Conservation (phyloP, 2,888 invertebrate species). For the Limenitis camilla region DNA sequence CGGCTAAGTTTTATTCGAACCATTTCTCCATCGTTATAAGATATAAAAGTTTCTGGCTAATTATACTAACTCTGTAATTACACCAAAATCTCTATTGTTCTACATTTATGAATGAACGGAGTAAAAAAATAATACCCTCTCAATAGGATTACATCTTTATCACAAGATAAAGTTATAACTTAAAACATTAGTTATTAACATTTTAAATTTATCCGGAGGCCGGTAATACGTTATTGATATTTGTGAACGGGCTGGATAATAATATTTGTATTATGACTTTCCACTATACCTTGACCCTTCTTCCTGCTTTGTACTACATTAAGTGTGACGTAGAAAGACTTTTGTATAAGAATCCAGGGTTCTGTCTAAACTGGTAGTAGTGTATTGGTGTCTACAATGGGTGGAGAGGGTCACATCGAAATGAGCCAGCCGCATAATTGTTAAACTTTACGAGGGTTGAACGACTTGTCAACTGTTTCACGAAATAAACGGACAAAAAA, state of each 20-base stretch:
- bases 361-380: slow-evolving; percentile 39
- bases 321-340: slow-evolving; percentile 25
- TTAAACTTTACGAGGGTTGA: slow-evolving; percentile 71
- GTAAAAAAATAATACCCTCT: neutral
- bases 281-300: slow-evolving; percentile 45
- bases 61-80: too few species aligned
- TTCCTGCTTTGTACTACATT: slow-evolving; percentile 27
- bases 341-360: slow-evolving; percentile 31
- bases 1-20: too few species aligned
- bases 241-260: slow-evolving; percentile 71
- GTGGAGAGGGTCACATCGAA: slow-evolving; percentile 63
- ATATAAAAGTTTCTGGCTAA: too few species aligned
- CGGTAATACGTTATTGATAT: slow-evolving; percentile 73
- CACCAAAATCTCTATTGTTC: slow-evolving; percentile 32
- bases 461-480: slow-evolving; percentile 67
- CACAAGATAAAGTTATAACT: slow-evolving; percentile 17
- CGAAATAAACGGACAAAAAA: slow-evolving; percentile 49
- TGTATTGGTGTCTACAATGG: slow-evolving; percentile 65
- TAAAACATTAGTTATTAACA: slow-evolving; percentile 53
- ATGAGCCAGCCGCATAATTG: slow-evolving; percentile 71
- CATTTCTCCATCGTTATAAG: too few species aligned
- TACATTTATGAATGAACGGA: slow-evolving; percentile 31
- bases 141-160: slow-evolving; percentile 11
- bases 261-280: slow-evolving; percentile 63
- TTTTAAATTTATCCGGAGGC: slow-evolving; percentile 67